phyloP scores from a whole-genome alignment of 2,113 vertebrate species.

The Microcebus tavaratra region DNA sequence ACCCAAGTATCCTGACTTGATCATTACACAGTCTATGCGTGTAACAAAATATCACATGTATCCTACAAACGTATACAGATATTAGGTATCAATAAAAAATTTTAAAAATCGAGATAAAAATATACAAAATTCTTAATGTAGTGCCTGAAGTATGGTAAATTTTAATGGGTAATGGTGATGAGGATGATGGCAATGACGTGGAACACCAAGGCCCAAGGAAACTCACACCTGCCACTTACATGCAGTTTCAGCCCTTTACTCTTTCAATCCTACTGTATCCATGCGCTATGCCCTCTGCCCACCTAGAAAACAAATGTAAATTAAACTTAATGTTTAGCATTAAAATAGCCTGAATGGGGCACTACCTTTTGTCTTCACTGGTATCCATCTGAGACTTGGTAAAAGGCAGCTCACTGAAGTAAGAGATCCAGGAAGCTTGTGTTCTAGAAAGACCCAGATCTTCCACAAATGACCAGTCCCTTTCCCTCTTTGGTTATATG shows the following conservation, averaged over 20 bases:
- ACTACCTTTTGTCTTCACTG: not conserved
- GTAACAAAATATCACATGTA: not conserved
- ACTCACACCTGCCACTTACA: not conserved
- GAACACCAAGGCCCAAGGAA: not conserved
- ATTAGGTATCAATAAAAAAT: not conserved
- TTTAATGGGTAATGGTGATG: not conserved
- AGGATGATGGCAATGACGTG: not conserved
- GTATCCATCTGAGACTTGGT: not conserved
- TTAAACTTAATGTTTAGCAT: not conserved
- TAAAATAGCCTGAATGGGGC: not conserved
- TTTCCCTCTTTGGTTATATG: constrained; percentile 5
- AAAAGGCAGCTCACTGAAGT: not conserved
- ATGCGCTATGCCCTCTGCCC: not conserved
- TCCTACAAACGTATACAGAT: not conserved
- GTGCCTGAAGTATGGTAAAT: not conserved
- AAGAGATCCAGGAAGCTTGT: not conserved
- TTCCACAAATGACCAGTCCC: not conserved
- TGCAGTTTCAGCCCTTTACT: not conserved
- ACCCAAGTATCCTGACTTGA: not conserved
- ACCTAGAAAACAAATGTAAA: not conserved
- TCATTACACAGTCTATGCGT: not conserved
- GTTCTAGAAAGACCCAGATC: not conserved
- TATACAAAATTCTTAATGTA: not conserved
- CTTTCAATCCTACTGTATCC: not conserved
- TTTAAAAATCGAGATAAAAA: not conserved